Conservation (phyloP, 2,113 vertebrate species). For the Symphodus melops region DNA sequence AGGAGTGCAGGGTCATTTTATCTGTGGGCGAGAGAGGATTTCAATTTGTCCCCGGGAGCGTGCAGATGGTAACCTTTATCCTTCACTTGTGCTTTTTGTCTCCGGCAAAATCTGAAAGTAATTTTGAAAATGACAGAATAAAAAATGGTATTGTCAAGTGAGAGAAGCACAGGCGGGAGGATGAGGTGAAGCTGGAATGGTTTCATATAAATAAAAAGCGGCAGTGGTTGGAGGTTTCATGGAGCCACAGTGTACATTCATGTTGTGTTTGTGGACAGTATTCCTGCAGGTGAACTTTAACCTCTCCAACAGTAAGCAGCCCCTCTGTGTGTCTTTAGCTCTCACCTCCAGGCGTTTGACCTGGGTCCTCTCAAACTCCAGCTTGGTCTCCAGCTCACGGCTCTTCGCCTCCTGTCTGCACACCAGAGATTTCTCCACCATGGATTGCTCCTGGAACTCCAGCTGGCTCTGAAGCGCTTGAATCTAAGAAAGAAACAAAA, state of each 20-base stretch:
- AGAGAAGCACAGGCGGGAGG: conserved; percentile 22
- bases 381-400: conserved; percentile 93
- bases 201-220: conserved; percentile 1
- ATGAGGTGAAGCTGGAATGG: conserved; percentile 12
- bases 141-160: conserved; percentile 43
- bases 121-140: conserved; percentile 74
- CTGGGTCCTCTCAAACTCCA: conserved; percentile 98
- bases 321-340: conserved; percentile 12
- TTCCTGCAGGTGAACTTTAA: conserved; percentile 19
- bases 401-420: conserved; percentile 96
- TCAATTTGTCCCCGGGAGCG: conserved; percentile 25
- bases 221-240: neutral
- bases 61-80: conserved; percentile 40
- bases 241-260: neutral
- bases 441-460: conserved; percentile 97
- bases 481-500: conserved; percentile 79
- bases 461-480: conserved; percentile 95
- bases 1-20: conserved; percentile 30
- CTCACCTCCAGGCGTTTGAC: conserved; percentile 96
- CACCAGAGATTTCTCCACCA: conserved; percentile 97
- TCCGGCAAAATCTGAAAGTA: conserved; percentile 73
- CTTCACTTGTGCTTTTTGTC: conserved; percentile 66
- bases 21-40: conserved; percentile 25
- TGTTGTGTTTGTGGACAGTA: neutral
- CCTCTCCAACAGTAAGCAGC: neutral